Conservation (phyloP, 1,140 invertebrate species). For the Ceratosolen fusciceps region DNA sequence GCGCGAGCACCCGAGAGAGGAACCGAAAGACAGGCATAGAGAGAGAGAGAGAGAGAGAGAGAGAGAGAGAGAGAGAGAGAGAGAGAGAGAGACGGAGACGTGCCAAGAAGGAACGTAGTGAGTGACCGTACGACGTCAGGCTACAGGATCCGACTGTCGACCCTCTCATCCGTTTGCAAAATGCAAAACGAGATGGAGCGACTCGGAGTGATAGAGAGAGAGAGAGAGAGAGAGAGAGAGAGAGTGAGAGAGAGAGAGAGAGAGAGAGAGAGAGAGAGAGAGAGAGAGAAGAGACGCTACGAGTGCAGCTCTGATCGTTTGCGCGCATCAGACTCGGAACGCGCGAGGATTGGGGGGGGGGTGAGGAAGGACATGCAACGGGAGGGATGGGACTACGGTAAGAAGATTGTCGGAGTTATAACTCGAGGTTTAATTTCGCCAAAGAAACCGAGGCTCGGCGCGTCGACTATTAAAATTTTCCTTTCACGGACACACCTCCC, state of each 20-base stretch:
- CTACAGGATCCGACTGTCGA: neutral
- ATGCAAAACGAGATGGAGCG: neutral
- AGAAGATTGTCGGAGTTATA: conserved; percentile 6
- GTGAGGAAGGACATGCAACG: neutral
- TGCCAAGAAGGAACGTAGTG: neutral
- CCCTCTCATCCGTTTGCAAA: conserved; percentile 10
- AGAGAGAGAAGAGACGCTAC: neutral
- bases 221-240: no score
- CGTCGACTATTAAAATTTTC: neutral
- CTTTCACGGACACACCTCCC: neutral
- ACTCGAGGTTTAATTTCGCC: neutral
- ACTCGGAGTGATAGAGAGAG: neutral
- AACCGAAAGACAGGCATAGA: conserved; percentile 21
- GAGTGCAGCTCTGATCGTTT: neutral
- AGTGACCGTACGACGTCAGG: neutral
- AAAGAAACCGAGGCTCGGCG: neutral
- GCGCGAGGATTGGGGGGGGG: neutral
- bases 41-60: conserved; percentile 49
- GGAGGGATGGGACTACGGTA: neutral
- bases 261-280: neutral
- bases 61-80: conserved; percentile 31
- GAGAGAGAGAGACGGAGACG: neutral
- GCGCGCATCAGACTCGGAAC: neutral
- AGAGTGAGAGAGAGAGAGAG: neutral
- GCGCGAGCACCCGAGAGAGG: conserved; percentile 15